A percentile compares a stretch with the other conserved stretches of the same genome.
These are phyloP conservation scores for Meta bourneti DNA, from an alignment of 2,888 invertebrate genomes.

Conservation along the genomic window DNA sequence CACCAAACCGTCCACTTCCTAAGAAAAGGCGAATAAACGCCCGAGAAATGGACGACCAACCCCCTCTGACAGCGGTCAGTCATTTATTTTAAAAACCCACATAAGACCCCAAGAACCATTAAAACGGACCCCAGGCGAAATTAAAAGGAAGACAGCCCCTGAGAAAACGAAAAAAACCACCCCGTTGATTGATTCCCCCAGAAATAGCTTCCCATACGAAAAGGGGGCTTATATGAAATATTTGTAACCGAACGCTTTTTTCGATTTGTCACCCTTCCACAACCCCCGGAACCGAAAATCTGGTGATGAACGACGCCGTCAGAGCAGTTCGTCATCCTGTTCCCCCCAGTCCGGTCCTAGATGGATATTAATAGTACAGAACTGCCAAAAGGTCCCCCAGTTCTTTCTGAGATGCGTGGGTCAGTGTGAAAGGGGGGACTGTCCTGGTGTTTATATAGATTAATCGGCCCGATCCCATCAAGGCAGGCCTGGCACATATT, in stretches of 20 bases:
- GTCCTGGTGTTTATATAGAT: not conserved
- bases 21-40: not conserved
- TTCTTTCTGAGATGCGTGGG: not conserved
- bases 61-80: not conserved
- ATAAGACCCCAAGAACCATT: not conserved
- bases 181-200: not conserved
- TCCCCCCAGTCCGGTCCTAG: constrained; percentile 10
- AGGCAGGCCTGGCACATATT: too few relatives aligned
- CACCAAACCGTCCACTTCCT: not conserved
- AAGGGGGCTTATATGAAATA: constrained; percentile 50
- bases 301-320: constrained; percentile 45
- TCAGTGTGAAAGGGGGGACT: not conserved
- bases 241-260: constrained; percentile 43
- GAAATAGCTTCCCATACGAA: constrained; percentile 11
- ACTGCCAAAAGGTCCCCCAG: not conserved
- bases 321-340: constrained; percentile 62
- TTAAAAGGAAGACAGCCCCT: not conserved
- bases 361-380: not conserved
- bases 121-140: not conserved
- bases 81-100: not conserved
- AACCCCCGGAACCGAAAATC: constrained; percentile 48
- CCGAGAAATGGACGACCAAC: too few relatives aligned
- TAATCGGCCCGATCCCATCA: not conserved
- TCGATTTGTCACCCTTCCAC: constrained; percentile 54
- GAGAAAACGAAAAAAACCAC: not conserved